Percentiles rank a stretch among this genome's conserved stretches.
Evolutionary conservation across 2,113 vertebrate species (phyloP).

Genomic region (Leucopsar rothschildi): DNA sequence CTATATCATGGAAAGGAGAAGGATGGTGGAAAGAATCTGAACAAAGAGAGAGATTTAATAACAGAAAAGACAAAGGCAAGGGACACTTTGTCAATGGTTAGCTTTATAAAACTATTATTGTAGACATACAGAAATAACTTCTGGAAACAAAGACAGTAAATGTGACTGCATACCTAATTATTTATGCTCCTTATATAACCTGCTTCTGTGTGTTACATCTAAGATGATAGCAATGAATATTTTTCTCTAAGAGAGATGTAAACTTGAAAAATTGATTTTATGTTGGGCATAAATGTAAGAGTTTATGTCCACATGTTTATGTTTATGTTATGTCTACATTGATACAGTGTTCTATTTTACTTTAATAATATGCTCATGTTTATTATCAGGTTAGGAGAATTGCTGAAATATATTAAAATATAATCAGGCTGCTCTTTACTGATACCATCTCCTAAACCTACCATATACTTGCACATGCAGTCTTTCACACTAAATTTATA

Average conservation of each 20-base stretch:
- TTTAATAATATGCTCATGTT: not conserved
- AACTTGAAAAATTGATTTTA: not conserved
- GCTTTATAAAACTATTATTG: not conserved
- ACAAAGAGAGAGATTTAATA: not conserved
- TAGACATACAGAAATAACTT: not conserved
- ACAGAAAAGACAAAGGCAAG: not conserved
- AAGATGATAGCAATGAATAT: not conserved
- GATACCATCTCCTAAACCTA: not conserved
- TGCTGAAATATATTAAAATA: not conserved
- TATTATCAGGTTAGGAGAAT: not conserved
- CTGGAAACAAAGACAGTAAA: not conserved
- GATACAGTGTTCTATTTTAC: not conserved
- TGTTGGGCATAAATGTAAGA: not conserved
- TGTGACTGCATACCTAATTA: not conserved
- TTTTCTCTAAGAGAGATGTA: not conserved
- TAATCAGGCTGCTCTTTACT: not conserved
- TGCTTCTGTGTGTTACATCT: not conserved
- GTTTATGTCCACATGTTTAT: not conserved
- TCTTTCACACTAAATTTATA: not conserved
- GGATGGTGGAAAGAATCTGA: not conserved
- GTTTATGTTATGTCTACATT: not conserved
- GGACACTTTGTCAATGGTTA: not conserved
- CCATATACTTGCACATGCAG: not conserved
- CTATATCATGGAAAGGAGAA: not conserved
- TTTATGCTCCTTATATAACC: not conserved